Conservation (phyloP, 2,797 vertebrate genomes). For the Gymnocypris eckloni region DNA sequence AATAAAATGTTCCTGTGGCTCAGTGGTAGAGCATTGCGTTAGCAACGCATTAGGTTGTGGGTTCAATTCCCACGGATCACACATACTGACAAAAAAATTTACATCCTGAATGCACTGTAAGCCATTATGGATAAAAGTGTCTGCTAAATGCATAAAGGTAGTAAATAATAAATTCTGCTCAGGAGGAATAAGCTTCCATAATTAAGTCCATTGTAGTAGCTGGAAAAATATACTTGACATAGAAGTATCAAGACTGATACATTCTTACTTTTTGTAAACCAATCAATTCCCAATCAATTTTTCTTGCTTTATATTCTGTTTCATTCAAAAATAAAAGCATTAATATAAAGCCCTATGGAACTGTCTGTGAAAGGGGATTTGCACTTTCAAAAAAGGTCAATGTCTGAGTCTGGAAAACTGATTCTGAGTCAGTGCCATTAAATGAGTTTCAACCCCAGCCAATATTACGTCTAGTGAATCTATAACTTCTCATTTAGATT, state of each 20-base stretch:
- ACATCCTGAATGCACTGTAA: no score
- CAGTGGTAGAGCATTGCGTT: no score
- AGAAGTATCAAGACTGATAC: neutral
- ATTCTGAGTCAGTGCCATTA: conserved; percentile 21
- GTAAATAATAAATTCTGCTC: neutral
- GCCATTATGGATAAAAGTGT: no score
- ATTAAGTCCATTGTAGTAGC: neutral
- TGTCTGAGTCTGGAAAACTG: conserved; percentile 1
- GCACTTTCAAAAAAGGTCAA: conserved; percentile 30
- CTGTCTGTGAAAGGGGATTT: neutral
- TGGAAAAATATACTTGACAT: neutral
- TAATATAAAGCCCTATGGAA: neutral
- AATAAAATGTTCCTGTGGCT: no score
- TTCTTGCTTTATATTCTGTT: neutral
- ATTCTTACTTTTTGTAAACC: neutral
- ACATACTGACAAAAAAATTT: no score
- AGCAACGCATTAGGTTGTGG: no score
- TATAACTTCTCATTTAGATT: neutral
- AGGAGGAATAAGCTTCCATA: neutral
- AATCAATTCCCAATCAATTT: neutral
- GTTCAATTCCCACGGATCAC: no score
- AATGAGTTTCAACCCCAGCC: conserved; percentile 18
- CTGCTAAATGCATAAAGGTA: no score
- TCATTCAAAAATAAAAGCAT: neutral
- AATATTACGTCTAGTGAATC: neutral